Evolutionary conservation across 1,140 invertebrate genomes (phyloP).

Genomic region (Drosophila elegans): DNA sequence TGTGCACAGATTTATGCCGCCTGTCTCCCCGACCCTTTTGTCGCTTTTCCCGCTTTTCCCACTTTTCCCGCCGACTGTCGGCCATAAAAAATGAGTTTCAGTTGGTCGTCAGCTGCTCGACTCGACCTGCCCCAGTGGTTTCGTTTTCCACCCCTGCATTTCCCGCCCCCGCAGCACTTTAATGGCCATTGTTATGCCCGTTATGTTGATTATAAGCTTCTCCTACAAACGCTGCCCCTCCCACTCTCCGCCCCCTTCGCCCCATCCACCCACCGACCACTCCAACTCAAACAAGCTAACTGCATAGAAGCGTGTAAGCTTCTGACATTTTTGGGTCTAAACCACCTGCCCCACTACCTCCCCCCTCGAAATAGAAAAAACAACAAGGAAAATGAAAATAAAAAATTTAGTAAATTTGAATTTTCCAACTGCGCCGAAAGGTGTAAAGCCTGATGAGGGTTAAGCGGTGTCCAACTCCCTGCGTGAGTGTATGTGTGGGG

Average conservation of each 20-base stretch:
- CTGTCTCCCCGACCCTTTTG: slow-evolving; percentile 17
- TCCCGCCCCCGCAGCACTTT: slow-evolving; percentile 31
- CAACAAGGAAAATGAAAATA: slow-evolving; percentile 33
- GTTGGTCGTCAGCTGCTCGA: slow-evolving; percentile 42
- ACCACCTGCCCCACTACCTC: not conserved
- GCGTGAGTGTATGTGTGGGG: not conserved
- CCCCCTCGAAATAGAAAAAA: slow-evolving; percentile 39
- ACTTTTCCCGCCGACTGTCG: not conserved
- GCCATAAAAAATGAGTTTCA: slow-evolving; percentile 60
- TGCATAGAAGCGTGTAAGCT: slow-evolving; percentile 41
- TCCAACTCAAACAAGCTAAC: slow-evolving; percentile 35
- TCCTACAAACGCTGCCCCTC: slow-evolving; percentile 5
- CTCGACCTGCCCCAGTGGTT: slow-evolving; percentile 20
- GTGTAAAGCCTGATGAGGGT: slow-evolving; percentile 69
- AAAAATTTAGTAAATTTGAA: slow-evolving; percentile 58
- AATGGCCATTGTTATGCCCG: slow-evolving; percentile 62
- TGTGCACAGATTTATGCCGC: slow-evolving; percentile 68
- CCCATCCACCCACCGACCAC: not conserved
- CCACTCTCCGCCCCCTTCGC: not conserved
- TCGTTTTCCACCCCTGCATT: not conserved
- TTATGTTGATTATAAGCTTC: slow-evolving; percentile 67
- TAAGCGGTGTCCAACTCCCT: slow-evolving; percentile 43
- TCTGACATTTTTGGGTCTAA: slow-evolving; percentile 50
- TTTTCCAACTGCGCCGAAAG: slow-evolving; percentile 58
- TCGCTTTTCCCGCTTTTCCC: no score